These are phyloP conservation scores for Onychomys torridus DNA, from an alignment of 2,797 vertebrate genomes.

Conservation along the genomic window DNA sequence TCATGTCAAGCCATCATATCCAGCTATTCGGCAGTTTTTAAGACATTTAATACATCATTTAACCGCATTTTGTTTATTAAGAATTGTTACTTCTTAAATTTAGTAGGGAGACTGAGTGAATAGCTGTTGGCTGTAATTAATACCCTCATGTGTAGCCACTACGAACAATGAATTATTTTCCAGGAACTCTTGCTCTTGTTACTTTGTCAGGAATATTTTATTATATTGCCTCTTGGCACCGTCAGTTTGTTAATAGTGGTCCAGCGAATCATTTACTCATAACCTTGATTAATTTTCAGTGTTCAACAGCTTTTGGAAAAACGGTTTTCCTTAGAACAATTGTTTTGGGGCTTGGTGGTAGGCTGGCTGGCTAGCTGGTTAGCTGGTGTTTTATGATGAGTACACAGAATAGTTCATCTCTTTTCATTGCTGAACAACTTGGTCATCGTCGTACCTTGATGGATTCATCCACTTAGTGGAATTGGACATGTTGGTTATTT, in stretches of 20 bases:
- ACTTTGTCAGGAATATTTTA: background rate
- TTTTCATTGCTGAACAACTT: background rate
- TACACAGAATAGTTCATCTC: background rate
- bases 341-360: slow-evolving; percentile 23
- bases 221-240: background rate
- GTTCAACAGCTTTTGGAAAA: background rate
- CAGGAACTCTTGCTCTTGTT: background rate
- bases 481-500: slow-evolving; percentile 14
- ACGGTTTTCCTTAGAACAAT: background rate
- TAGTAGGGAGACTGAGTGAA: background rate
- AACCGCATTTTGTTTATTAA: background rate
- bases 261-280: background rate
- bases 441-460: background rate
- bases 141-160: background rate
- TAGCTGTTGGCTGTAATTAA: background rate
- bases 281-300: background rate
- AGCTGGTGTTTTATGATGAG: background rate
- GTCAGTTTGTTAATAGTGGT: background rate
- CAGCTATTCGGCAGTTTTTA: background rate
- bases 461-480: slow-evolving; percentile 15
- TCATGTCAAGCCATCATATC: background rate
- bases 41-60: background rate
- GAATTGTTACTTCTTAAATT: background rate
- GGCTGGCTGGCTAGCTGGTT: background rate
- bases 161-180: background rate